A percentile compares a stretch with the other conserved stretches of the same genome.
phyloP scores from a whole-genome alignment of 2,797 vertebrate species.

The Gallinago solitaria region DNA sequence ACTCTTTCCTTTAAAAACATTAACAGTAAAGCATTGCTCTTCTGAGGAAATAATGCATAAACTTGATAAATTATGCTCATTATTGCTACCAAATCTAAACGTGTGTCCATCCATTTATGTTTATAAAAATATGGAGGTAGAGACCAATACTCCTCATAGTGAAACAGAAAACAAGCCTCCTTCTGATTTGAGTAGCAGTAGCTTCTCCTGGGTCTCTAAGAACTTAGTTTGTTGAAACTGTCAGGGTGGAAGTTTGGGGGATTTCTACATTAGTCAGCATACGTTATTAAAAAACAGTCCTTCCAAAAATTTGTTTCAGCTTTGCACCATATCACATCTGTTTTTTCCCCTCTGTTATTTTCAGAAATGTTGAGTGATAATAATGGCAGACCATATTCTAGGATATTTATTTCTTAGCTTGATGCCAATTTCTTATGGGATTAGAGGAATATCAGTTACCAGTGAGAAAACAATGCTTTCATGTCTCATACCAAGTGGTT shows the following conservation, averaged over 20 bases:
- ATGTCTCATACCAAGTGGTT: not conserved
- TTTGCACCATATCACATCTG: not conserved
- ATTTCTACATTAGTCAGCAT: not conserved
- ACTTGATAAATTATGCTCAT: not conserved
- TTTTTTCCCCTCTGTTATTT: not conserved
- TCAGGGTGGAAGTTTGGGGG: not conserved
- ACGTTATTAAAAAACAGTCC: not conserved
- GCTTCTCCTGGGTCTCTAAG: not conserved
- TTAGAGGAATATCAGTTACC: not conserved
- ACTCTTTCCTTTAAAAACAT: not conserved
- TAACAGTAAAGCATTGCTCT: not conserved
- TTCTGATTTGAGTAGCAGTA: not conserved
- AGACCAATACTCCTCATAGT: not conserved
- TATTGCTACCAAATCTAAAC: not conserved
- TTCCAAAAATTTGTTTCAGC: not conserved
- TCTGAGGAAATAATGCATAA: not conserved
- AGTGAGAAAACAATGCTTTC: not conserved
- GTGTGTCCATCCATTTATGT: not conserved
- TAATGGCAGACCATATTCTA: not conserved
- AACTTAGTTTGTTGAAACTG: not conserved
- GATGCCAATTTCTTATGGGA: not conserved
- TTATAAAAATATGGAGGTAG: not conserved
- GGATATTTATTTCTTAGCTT: not conserved
- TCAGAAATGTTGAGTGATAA: not conserved
- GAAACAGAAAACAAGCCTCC: not conserved